phyloP scores from a whole-genome alignment of 2,797 vertebrate species.

The Setipinna tenuifilis region DNA sequence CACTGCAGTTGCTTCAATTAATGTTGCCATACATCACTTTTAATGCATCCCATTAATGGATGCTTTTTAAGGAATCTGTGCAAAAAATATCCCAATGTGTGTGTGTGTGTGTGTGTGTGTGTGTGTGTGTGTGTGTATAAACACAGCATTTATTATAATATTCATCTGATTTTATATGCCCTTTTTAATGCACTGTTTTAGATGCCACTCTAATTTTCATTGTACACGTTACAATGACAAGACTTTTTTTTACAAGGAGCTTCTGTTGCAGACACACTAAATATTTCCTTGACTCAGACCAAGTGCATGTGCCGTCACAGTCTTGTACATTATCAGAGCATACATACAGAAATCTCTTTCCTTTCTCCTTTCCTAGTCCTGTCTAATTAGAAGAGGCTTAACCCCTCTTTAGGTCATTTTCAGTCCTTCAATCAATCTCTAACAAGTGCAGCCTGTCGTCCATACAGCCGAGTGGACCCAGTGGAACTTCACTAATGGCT shows the following conservation, averaged over 20 bases:
- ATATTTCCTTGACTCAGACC: not conserved
- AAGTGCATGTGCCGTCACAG: not conserved
- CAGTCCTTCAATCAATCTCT: not conserved
- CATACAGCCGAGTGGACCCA: not conserved
- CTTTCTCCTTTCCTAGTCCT: not conserved
- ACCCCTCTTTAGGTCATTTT: conserved; percentile 7
- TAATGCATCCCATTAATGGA: too few relatives aligned
- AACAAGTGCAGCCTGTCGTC: conserved; percentile 27
- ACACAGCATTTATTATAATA: too few relatives aligned
- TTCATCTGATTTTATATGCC: too few relatives aligned
- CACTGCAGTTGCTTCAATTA: too few relatives aligned
- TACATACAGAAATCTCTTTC: not conserved
- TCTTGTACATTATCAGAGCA: not conserved
- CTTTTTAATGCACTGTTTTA: too few relatives aligned
- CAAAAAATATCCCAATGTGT: too few relatives aligned
- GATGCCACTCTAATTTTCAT: too few relatives aligned
- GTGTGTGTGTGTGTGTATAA: too few relatives aligned
- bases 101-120: too few relatives aligned
- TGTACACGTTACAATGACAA: too few relatives aligned
- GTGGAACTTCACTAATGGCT: not conserved
- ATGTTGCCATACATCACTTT: too few relatives aligned
- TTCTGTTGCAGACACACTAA: not conserved
- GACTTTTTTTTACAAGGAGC: not conserved
- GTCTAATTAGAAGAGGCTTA: not conserved
- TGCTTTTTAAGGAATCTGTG: too few relatives aligned